A percentile compares a stretch with the other conserved stretches of the same genome.
phyloP scores from a whole-genome alignment of 2,797 vertebrate species.

The Oryzias dopingdopingensis region DNA sequence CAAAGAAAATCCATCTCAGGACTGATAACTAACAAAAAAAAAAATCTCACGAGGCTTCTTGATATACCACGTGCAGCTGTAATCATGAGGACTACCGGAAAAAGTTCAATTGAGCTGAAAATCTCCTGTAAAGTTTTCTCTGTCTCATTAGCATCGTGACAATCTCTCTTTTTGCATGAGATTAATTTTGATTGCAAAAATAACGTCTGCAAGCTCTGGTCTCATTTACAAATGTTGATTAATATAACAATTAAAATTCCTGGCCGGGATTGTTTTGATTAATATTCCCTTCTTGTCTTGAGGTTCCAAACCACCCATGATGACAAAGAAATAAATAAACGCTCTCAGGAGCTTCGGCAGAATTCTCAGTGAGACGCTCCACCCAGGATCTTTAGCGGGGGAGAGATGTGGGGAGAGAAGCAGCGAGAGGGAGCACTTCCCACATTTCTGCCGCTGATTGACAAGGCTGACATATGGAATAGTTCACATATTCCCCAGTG shows the following conservation, averaged over 20 bases:
- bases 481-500: conserved; percentile 99
- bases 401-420: conserved; percentile 17
- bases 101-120: too few relatives aligned
- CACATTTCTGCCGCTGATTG: conserved; percentile 95
- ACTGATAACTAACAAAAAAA: too few relatives aligned
- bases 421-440: conserved; percentile 86
- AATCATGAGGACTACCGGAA: too few relatives aligned
- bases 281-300: conserved; percentile 73
- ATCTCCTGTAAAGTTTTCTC: background rate
- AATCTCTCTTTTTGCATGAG: too few relatives aligned
- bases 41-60: too few relatives aligned
- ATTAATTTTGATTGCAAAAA: conserved; percentile 7
- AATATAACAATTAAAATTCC: conserved; percentile 69
- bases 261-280: conserved; percentile 62
- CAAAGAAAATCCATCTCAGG: too few relatives aligned
- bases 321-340: conserved; percentile 83
- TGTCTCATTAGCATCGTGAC: background rate
- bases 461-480: conserved; percentile 99
- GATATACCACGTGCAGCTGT: too few relatives aligned
- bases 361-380: conserved; percentile 56
- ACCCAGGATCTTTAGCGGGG: conserved; percentile 47
- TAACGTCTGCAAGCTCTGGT: conserved; percentile 8
- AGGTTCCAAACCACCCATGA: conserved; percentile 84
- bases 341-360: conserved; percentile 40
- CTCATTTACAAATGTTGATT: conserved; percentile 72